phyloP scores from a whole-genome alignment of 1,140 invertebrate species.

The Diorhabda sublineata region DNA sequence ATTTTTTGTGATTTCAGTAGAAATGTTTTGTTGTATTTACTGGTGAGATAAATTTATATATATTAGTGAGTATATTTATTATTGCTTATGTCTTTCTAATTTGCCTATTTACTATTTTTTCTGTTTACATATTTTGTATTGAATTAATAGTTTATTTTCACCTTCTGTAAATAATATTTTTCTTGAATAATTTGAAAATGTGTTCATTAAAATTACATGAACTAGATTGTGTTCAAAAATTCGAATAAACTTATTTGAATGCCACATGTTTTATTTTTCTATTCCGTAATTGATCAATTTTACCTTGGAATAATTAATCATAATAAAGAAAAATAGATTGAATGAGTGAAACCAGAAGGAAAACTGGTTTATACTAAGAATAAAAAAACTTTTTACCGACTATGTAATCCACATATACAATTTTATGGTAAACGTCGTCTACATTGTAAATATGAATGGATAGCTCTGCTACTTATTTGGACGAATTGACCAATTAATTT shows the following conservation, averaged over 20 bases:
- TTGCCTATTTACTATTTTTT: neutral
- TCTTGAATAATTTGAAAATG: neutral
- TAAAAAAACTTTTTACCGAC: too few relatives aligned
- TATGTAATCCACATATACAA: too few relatives aligned
- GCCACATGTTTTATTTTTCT: neutral
- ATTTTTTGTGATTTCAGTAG: neutral
- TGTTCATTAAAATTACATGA: neutral
- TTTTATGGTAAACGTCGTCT: too few relatives aligned
- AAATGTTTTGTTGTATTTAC: conserved; percentile 3
- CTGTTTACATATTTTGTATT: neutral
- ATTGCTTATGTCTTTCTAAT: too few relatives aligned
- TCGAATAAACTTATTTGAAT: conserved; percentile 1
- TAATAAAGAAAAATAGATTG: too few relatives aligned
- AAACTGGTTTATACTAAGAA: too few relatives aligned
- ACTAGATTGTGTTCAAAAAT: conserved; percentile 1
- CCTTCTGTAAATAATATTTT: neutral
- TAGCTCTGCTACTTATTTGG: too few relatives aligned
- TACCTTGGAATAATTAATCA: too few relatives aligned
- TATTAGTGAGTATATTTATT: too few relatives aligned
- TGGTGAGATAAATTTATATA: neutral
- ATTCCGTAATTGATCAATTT: neutral
- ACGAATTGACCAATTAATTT: too few relatives aligned
- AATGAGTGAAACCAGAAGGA: too few relatives aligned
- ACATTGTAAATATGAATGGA: too few relatives aligned
- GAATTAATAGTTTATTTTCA: neutral